These are phyloP conservation scores for Neomorphus geoffroyi DNA, from an alignment of 2,797 vertebrate species.

Conservation along the genomic window DNA sequence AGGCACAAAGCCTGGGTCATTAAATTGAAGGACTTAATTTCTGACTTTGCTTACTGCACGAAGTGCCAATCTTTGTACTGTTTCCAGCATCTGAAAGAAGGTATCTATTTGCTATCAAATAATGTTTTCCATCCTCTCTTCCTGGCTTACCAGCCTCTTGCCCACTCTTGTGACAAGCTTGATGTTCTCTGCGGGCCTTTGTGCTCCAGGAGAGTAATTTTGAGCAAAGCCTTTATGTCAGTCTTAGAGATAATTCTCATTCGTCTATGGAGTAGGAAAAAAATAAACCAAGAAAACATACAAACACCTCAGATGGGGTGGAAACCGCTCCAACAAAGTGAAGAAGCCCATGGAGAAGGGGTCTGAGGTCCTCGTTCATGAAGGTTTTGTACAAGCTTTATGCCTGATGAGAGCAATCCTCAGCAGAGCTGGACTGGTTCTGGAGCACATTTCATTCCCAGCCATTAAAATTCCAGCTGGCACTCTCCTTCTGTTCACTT, in stretches of 20 bases:
- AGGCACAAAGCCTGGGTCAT: conserved; percentile 12
- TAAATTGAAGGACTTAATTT: conserved; percentile 2
- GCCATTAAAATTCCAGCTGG: background rate
- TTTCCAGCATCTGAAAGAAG: background rate
- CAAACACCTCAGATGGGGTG: background rate
- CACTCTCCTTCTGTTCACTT: background rate
- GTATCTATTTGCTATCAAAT: background rate
- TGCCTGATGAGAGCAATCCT: background rate
- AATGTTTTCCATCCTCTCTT: background rate
- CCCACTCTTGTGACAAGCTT: background rate
- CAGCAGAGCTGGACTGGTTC: background rate
- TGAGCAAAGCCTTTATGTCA: background rate
- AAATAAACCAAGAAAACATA: background rate
- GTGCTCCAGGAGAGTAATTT: background rate
- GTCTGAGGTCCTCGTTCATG: background rate
- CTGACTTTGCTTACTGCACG: background rate
- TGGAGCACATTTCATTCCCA: background rate
- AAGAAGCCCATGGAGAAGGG: background rate
- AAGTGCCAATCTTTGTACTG: background rate
- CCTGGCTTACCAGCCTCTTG: background rate
- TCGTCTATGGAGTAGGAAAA: background rate
- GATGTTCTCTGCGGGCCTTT: background rate
- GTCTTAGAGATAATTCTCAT: background rate
- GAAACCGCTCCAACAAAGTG: background rate
- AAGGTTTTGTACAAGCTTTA: background rate